phyloP scores from a whole-genome alignment of 2,888 invertebrate genomes.

The Drosophila trichaetosa region DNA sequence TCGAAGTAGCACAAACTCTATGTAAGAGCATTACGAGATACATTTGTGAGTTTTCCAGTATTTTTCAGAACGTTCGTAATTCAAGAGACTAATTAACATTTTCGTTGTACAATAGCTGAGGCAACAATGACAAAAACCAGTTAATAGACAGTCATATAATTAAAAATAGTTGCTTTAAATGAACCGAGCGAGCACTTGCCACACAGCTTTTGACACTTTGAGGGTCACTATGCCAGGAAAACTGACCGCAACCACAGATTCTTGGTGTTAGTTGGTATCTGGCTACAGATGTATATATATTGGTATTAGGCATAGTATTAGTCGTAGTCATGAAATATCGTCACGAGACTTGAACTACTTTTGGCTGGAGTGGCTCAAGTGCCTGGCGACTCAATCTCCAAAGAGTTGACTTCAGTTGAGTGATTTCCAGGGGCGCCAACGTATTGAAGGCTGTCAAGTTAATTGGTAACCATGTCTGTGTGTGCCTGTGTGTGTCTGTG shows the following conservation, averaged over 20 bases:
- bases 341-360: constrained; percentile 64
- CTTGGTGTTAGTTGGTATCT: constrained; percentile 1
- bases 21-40: not conserved
- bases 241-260: constrained; percentile 16
- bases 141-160: constrained; percentile 14
- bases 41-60: not conserved
- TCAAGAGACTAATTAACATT: constrained; percentile 3
- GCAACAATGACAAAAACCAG: constrained; percentile 16
- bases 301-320: not conserved
- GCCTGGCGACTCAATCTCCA: constrained; percentile 27
- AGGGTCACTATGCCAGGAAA: constrained; percentile 24
- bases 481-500: not conserved
- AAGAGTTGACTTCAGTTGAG: constrained; percentile 38
- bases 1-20: not conserved
- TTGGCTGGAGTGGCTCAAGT: constrained; percentile 40
- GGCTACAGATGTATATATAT: not conserved
- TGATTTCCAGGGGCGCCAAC: constrained; percentile 43
- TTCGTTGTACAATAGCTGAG: not conserved
- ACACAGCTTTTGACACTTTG: constrained; percentile 13
- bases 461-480: not conserved
- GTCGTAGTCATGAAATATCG: constrained; percentile 17
- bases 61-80: constrained; percentile 1
- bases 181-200: not conserved
- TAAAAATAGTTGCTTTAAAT: constrained; percentile 24
- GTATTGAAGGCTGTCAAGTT: constrained; percentile 54